Conservation (phyloP, 2,888 invertebrate genomes). For the Cerastis leucographa region DNA sequence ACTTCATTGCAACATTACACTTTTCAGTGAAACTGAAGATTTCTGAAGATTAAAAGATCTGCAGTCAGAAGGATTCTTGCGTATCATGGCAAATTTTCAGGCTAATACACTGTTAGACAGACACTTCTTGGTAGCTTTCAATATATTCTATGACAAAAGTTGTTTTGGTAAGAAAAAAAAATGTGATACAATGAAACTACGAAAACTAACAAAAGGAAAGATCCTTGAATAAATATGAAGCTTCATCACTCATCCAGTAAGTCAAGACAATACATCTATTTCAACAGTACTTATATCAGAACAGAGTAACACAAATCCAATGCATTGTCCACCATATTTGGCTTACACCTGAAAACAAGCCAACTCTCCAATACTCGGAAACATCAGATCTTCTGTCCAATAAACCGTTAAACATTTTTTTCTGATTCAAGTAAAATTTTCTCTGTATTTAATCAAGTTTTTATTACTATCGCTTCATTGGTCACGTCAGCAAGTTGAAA, state of each 20-base stretch:
- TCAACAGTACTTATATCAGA: too few relatives aligned
- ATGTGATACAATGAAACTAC: background rate
- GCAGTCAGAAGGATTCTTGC: background rate
- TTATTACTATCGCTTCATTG: slow-evolving; percentile 34
- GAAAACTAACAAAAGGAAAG: background rate
- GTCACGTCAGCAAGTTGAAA: slow-evolving; percentile 30
- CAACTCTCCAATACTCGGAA: slow-evolving; percentile 25
- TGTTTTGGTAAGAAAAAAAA: background rate
- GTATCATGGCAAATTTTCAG: background rate
- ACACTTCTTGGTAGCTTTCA: background rate
- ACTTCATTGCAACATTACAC: background rate
- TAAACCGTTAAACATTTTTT: slow-evolving; percentile 43
- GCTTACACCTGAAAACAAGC: slow-evolving; percentile 1
- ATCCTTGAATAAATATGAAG: background rate
- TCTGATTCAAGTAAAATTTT: slow-evolving; percentile 63
- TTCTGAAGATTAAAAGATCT: too few relatives aligned
- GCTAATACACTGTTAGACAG: background rate
- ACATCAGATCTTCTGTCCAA: slow-evolving; percentile 12
- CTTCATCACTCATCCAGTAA: too few relatives aligned
- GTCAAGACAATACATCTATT: background rate
- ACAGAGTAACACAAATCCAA: background rate
- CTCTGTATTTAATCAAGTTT: slow-evolving; percentile 56
- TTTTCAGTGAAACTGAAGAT: background rate
- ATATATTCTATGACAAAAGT: background rate
- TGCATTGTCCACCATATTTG: slow-evolving; percentile 31